Evolutionary conservation across 1,140 invertebrate genomes (phyloP).

Genomic region (Saccostrea echinata): DNA sequence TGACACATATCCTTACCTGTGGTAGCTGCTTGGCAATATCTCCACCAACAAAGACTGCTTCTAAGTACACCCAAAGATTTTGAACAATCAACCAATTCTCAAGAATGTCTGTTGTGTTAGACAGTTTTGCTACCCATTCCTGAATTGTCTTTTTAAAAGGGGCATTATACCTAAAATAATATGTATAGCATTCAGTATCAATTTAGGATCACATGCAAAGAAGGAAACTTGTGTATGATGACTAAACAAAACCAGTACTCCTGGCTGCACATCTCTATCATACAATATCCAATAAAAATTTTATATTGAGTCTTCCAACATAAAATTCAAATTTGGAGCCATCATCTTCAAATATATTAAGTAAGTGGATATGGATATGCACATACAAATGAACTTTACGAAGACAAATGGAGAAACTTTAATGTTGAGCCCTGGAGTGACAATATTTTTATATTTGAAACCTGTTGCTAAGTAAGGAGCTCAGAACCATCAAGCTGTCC

Average conservation of each 20-base stretch:
- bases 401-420: too few relatives aligned
- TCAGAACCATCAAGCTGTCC: conserved; percentile 96
- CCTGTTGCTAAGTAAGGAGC: conserved; percentile 92
- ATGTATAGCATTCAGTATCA: neutral
- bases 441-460: conserved; percentile 72
- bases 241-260: too few relatives aligned
- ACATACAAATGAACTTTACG: too few relatives aligned
- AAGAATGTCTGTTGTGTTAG: conserved; percentile 78
- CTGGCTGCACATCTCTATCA: too few relatives aligned
- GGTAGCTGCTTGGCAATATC: conserved; percentile 81
- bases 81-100: conserved; percentile 79
- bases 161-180: conserved; percentile 76
- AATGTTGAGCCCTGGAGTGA: too few relatives aligned
- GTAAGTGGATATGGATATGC: too few relatives aligned
- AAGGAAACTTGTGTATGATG: too few relatives aligned
- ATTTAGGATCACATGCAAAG: too few relatives aligned
- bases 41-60: conserved; percentile 80
- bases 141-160: conserved; percentile 80
- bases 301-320: too few relatives aligned
- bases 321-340: too few relatives aligned
- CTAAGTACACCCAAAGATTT: conserved; percentile 80
- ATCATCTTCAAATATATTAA: too few relatives aligned
- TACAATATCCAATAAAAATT: too few relatives aligned
- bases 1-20: conserved; percentile 80
- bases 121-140: conserved; percentile 78